Base-by-base conservation (phyloP, 2,888 invertebrate genomes). In the Lochmaea crataegi region DNA sequence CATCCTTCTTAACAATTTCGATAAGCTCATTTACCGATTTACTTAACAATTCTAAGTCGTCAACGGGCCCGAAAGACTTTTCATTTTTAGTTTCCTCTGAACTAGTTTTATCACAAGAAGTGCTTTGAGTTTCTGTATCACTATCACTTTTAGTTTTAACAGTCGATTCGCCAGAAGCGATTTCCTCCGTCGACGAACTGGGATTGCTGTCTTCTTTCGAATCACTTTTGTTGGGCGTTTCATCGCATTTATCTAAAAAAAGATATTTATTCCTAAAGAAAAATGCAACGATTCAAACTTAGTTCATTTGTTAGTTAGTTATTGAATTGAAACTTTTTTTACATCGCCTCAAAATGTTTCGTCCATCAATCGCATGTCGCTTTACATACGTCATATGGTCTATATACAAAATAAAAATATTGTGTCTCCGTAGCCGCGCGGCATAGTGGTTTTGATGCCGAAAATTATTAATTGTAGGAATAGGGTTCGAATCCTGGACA, bases 1-100 rank as follows among this genome's bases (percentile, higher is more conserved):
- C 83, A 77, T 85, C 84, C 78, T 85, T 86, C 77, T 86, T 85
- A 68, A 86, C 83, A 75, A 87, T 83, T 78, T 82, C 83, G 71
- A 86, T 81, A 75, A 87, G 82, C 81, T 87, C 87, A 69, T 83
- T 85, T 74, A 87, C 84, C 71, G 85, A 84, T 74, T 84, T 82
- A 73, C 84, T 84, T 73, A 87, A 80, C 68, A 86, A 78, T 77
- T 84, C 84, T 68, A 87, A 77, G 78, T 86, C 82, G 68, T 83
- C 83, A 73, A 85, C 75, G 65, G 84, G 83, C 74, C 82, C 82
- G 67, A 76, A 77, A 16, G 76, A 70, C 71, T 78, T 80, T 32
- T 76, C 77, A 61, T 80, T 80, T 64, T 82, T 81, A 22, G 12
- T 63, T 41, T 83, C 83, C 14, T 83, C 83, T 16, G 77, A 77